Base-by-base conservation (phyloP, 2,113 vertebrate species). In the Aphyosemion australe region DNA sequence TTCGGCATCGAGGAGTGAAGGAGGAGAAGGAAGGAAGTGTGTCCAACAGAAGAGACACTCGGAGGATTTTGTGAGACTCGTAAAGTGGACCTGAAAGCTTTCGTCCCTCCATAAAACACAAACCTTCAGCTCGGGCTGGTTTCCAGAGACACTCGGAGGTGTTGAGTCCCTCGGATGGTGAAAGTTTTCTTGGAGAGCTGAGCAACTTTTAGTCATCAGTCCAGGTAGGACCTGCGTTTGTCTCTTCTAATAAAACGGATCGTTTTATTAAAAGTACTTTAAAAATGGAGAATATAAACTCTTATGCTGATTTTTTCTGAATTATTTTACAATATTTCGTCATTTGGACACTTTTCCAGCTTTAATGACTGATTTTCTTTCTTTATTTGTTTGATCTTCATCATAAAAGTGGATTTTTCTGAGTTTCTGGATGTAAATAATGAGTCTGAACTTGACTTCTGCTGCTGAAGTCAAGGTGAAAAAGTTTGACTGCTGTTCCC, bases 141-240 rank as follows among this genome's bases (percentile, higher is more conserved):
- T 37, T 6, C 34, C 9, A 37, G 34, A 37, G 34, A 37, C 34
- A 37, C 34, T 37, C 26, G 26, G 34, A 37, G 34, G 34, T 37
- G 34, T 37, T 3, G 42, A 54, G 32, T 3, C 11, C 12, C 32
- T 37, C 37, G 50, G 50, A 26, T 26, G 20, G 49, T 26, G 47
- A 20, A 21, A 50, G 20, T 37, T 45, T 45, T 45, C 42, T 45
- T 45, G 42, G 14, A 16, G 42, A 45, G 12, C 41, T 13, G 43
- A 16, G 16, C 6, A n/a, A n/a, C 1, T 47, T 47, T n/a, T 2
- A n/a, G 3, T 47, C 15, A n/a, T 47, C 45, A 7, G 31, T 45
- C 4, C 61, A 82, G 83, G 85, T 87, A 76, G 48, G 59, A 34
- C 8, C 6, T 42, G 2, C 11, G 13, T 37, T 20, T 2, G 15